Evolutionary conservation across 2,888 invertebrate genomes (phyloP).

Genomic region (Trissonchulus sp.): DNA sequence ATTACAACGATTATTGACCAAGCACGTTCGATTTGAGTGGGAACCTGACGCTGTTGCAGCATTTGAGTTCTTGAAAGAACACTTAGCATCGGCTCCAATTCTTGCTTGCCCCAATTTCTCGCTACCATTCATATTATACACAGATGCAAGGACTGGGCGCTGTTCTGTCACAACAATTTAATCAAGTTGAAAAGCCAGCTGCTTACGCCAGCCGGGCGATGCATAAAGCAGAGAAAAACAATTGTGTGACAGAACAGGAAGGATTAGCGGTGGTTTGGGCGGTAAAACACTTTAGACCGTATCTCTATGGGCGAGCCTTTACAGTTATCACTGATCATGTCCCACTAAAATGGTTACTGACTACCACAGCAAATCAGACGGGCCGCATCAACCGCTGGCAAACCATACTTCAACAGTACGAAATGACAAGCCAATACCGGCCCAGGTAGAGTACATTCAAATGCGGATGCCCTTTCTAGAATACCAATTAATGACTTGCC

Average conservation of each 20-base stretch:
- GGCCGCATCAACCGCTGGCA: no score
- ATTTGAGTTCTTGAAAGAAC: conserved; percentile 16
- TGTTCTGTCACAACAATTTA: conserved; percentile 3
- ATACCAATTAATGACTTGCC: no score
- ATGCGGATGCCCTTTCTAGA: conserved; percentile 18
- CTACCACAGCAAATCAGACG: no score
- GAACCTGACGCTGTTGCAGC: conserved; percentile 7
- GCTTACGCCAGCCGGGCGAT: conserved; percentile 18
- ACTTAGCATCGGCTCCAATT: conserved; percentile 10
- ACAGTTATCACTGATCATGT: background rate
- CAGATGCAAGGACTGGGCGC: conserved; percentile 15
- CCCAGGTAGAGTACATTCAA: background rate
- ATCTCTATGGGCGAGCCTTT: conserved; percentile 4
- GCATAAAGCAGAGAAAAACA: background rate
- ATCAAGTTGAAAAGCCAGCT: background rate
- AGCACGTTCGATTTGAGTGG: conserved; percentile 23
- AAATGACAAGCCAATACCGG: background rate
- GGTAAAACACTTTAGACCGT: background rate
- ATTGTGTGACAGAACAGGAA: background rate
- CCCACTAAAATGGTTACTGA: background rate
- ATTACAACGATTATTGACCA: background rate
- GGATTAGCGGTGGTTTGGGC: background rate
- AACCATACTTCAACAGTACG: background rate
- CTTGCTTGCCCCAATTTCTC: conserved; percentile 27
- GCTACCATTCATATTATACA: background rate